Evolutionary conservation across 2,113 vertebrate genomes (phyloP).

Genomic region (Sakesphorus luctuosus): DNA sequence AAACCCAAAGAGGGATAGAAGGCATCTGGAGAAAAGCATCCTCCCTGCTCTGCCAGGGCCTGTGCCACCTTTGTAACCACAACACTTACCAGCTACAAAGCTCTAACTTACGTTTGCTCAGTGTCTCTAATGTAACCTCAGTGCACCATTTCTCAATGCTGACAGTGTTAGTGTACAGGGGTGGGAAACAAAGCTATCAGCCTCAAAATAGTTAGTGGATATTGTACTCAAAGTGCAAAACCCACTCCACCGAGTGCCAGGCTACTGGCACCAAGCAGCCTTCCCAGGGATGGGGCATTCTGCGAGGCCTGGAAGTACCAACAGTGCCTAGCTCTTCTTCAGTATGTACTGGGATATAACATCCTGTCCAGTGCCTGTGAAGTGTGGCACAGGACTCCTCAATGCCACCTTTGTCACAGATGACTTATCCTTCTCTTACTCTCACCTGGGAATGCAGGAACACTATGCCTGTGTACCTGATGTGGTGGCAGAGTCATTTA

Average conservation of each 20-base stretch:
- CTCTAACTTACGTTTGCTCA: neutral
- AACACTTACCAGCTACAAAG: neutral
- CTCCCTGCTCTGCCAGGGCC: neutral
- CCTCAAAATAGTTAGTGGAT: neutral
- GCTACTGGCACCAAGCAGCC: neutral
- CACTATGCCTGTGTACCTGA: neutral
- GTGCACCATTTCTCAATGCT: neutral
- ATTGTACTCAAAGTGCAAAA: neutral
- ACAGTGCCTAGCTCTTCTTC: neutral
- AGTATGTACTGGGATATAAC: accelerated
- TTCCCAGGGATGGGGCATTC: neutral
- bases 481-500: neutral
- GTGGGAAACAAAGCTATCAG: neutral
- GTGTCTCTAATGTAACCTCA: neutral
- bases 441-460: neutral
- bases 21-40: neutral
- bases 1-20: neutral
- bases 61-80: neutral
- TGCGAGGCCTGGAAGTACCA: neutral
- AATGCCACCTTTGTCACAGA: neutral
- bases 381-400: neutral
- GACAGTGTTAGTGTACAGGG: neutral
- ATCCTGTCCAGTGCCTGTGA: neutral
- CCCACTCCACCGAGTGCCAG: no score
- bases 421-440: no score